A percentile compares a stretch with the other conserved stretches of the same genome.
phyloP scores from a whole-genome alignment of 2,797 vertebrate genomes.

The Clamator glandarius region DNA sequence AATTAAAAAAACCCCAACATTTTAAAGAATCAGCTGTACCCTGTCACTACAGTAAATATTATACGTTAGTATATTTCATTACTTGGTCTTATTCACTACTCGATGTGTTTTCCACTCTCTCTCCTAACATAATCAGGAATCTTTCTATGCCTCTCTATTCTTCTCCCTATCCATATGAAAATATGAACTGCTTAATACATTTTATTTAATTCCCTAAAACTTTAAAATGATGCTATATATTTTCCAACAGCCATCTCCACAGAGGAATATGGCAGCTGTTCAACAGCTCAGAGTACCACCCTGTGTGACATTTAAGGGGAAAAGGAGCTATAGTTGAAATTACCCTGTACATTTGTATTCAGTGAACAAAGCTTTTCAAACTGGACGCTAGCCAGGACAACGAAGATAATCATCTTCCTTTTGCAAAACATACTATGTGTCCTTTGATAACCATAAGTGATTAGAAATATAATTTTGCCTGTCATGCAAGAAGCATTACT shows the following conservation, averaged over 20 bases:
- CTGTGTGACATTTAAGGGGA: background rate
- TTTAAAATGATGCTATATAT: background rate
- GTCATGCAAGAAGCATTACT: background rate
- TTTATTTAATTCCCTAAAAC: background rate
- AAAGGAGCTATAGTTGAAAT: background rate
- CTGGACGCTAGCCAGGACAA: constrained; percentile 7
- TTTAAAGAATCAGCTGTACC: background rate
- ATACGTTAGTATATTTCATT: background rate
- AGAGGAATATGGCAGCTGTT: background rate
- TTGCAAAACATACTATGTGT: background rate
- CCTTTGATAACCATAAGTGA: constrained; percentile 1
- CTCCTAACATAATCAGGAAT: background rate
- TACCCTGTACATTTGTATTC: background rate
- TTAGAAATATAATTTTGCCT: constrained; percentile 14
- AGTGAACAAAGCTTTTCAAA: background rate
- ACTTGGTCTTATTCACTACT: background rate
- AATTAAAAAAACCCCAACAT: background rate
- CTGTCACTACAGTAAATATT: background rate
- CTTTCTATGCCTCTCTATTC: background rate
- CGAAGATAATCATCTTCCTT: background rate
- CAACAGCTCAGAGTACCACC: background rate
- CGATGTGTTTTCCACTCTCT: background rate
- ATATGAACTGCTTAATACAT: background rate
- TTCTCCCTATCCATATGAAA: background rate
- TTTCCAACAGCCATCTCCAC: background rate